A percentile compares a stretch with the other conserved stretches of the same genome.
Evolutionary conservation across 1,140 invertebrate species (phyloP).

Genomic region (Sycobia sp.): DNA sequence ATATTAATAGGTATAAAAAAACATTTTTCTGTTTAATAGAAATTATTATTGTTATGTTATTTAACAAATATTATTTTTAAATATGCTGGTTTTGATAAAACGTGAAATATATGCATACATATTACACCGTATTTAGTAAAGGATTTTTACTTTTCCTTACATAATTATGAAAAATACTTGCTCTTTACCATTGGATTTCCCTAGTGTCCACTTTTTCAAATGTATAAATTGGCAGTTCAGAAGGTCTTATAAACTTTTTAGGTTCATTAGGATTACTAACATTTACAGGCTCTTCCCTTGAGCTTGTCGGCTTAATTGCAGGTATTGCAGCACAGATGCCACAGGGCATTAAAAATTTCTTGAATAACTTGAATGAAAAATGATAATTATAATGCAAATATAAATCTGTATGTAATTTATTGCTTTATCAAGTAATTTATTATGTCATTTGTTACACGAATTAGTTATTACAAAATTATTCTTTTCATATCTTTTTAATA

Average conservation of each 20-base stretch:
- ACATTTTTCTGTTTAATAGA: not conserved
- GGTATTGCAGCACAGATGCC: conserved; percentile 56
- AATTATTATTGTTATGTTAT: conserved; percentile 3
- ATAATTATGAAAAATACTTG: conserved; percentile 49
- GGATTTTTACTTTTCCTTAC: not conserved
- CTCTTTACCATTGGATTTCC: conserved; percentile 53
- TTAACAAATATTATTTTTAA: conserved; percentile 1
- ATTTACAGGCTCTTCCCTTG: conserved; percentile 34
- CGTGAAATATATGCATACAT: no score
- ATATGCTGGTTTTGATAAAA: not conserved
- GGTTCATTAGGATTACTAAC: conserved; percentile 15
- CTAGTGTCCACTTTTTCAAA: conserved; percentile 43
- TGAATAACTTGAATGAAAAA: conserved; percentile 49
- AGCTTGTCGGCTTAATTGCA: conserved; percentile 38
- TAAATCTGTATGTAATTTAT: no score
- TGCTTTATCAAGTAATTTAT: no score
- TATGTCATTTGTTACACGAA: no score
- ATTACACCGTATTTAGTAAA: not conserved
- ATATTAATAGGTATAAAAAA: conserved; percentile 1
- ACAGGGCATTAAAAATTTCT: conserved; percentile 58
- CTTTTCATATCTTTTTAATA: no score
- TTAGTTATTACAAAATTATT: no score
- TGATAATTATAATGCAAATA: no score
- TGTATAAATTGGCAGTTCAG: conserved; percentile 54
- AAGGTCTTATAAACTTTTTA: conserved; percentile 51